Evolutionary conservation across 1,140 invertebrate genomes (phyloP).

Genomic region (Zaprionus taronus): DNA sequence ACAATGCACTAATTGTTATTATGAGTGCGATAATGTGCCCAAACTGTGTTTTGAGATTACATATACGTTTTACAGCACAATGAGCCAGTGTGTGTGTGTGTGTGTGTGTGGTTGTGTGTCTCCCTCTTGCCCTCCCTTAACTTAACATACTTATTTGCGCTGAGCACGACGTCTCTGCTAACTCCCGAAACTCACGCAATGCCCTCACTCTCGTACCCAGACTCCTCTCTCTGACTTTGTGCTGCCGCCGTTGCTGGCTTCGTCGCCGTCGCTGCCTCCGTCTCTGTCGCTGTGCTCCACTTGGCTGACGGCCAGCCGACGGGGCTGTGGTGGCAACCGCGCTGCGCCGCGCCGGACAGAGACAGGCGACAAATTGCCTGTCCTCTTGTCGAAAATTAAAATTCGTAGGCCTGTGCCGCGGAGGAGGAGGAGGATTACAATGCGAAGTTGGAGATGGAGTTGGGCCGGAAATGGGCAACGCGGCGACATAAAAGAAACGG

Average conservation of each 20-base stretch:
- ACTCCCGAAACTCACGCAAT: conserved; percentile 73
- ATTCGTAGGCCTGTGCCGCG: conserved; percentile 74
- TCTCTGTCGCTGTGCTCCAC: conserved; percentile 16
- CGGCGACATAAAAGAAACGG: conserved; percentile 51
- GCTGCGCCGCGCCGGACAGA: conserved; percentile 15
- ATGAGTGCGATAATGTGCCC: conserved; percentile 11
- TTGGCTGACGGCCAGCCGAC: conserved; percentile 26
- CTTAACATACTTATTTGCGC: conserved; percentile 51
- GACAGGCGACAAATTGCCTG: conserved; percentile 65
- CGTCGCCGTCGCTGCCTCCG: conserved; percentile 14
- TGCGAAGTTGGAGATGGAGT: conserved; percentile 7
- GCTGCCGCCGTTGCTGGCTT: conserved; percentile 52
- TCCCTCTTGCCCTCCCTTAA: neutral
- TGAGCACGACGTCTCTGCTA: conserved; percentile 48
- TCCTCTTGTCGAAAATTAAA: conserved; percentile 77
- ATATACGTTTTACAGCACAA: neutral
- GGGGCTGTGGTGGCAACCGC: conserved; percentile 23
- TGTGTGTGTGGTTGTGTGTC: conserved; percentile 9
- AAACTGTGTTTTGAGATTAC: conserved; percentile 8
- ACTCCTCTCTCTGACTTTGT: conserved; percentile 71
- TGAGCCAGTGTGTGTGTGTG: conserved; percentile 4
- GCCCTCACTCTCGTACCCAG: conserved; percentile 60
- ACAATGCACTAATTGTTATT: conserved; percentile 7
- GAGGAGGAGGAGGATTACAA: conserved; percentile 22
- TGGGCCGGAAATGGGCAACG: conserved; percentile 37